Evolutionary conservation across 2,113 vertebrate genomes (phyloP).

Genomic region (Myrmophylax atrothorax): DNA sequence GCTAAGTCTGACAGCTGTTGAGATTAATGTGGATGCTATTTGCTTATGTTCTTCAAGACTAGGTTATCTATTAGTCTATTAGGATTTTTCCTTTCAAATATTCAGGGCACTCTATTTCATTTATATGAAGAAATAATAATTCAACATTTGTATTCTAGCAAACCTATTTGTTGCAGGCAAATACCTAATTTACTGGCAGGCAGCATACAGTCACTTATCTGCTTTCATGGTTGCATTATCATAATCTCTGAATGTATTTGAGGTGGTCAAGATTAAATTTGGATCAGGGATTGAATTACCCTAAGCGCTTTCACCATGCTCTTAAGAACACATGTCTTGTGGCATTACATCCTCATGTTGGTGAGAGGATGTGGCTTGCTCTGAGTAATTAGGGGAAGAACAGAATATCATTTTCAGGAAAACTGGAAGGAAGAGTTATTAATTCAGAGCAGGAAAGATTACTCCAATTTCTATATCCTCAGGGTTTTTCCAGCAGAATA

Average conservation of each 20-base stretch:
- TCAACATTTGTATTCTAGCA: neutral
- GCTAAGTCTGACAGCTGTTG: neutral
- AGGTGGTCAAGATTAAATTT: neutral
- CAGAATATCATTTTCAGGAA: neutral
- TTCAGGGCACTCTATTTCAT: neutral
- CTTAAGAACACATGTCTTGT: neutral
- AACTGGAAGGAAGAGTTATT: neutral
- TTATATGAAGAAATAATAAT: neutral
- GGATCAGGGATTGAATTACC: neutral
- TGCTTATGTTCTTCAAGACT: neutral
- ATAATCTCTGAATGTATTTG: neutral
- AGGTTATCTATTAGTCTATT: neutral
- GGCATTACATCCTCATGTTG: neutral
- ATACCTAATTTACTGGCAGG: neutral
- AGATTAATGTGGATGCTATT: neutral
- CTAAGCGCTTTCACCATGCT: neutral
- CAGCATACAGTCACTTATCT: neutral
- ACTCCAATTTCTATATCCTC: neutral
- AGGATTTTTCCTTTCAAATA: neutral
- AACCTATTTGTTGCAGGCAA: neutral
- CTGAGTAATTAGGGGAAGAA: neutral
- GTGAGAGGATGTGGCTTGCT: conserved; percentile 38
- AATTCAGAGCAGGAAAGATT: neutral
- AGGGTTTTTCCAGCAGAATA: neutral
- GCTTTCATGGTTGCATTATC: neutral